A percentile compares a stretch with the other conserved stretches of the same genome.
Evolutionary conservation across 2,888 invertebrate species (phyloP).

Genomic region (Philaethria dido): DNA sequence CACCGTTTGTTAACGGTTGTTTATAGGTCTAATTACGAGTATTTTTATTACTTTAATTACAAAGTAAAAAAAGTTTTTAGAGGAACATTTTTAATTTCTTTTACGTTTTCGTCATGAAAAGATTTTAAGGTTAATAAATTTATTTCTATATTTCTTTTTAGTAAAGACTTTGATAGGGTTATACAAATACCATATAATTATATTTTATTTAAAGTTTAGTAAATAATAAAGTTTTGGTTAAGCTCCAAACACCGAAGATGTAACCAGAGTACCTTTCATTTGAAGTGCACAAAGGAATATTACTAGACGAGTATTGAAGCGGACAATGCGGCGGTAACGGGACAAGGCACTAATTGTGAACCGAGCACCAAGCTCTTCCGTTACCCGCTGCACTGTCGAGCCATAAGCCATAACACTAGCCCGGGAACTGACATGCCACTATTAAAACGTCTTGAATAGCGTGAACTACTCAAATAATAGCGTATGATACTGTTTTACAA

Average conservation of each 20-base stretch:
- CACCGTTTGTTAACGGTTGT: conserved; percentile 65
- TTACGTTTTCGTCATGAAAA: not conserved
- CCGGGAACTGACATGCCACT: conserved; percentile 50
- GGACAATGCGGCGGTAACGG: conserved; percentile 78
- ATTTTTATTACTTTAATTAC: conserved; percentile 42
- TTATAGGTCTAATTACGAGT: conserved; percentile 55
- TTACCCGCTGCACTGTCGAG: conserved; percentile 58
- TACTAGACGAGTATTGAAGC: conserved; percentile 69
- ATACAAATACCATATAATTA: not conserved
- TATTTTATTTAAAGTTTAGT: not conserved
- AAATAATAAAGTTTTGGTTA: conserved; percentile 42
- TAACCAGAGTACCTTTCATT: conserved; percentile 66
- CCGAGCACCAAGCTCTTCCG: conserved; percentile 72
- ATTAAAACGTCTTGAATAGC: conserved; percentile 49
- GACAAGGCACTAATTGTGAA: conserved; percentile 77
- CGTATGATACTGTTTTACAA: conserved; percentile 32
- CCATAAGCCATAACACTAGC: conserved; percentile 50
- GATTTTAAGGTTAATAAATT: too few species aligned
- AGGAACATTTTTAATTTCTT: not conserved
- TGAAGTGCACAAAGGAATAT: conserved; percentile 73
- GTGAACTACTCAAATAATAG: conserved; percentile 38
- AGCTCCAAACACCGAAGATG: conserved; percentile 64
- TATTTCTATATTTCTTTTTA: not conserved
- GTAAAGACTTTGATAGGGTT: not conserved
- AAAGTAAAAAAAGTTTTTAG: not conserved